Conservation (phyloP, 2,113 vertebrate species). For the Gallinago undulata region DNA sequence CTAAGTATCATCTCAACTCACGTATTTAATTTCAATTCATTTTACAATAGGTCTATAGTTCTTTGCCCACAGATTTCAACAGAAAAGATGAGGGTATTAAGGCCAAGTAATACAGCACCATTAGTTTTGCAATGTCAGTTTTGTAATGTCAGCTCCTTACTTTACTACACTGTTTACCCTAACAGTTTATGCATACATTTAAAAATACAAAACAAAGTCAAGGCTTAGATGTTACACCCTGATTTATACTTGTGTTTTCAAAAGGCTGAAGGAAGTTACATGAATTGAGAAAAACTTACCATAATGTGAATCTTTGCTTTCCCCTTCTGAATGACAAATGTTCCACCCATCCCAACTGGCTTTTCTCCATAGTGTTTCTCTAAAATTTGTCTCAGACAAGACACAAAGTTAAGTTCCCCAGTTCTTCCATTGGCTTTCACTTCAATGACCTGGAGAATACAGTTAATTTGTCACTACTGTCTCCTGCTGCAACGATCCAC, state of each 20-base stretch:
- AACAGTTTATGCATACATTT: background rate
- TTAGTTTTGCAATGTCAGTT: background rate
- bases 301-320: constrained; percentile 94
- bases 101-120: background rate
- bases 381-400: constrained; percentile 86
- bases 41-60: background rate
- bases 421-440: constrained; percentile 87
- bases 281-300: constrained; percentile 72
- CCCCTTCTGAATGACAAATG: constrained; percentile 91
- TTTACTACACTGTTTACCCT: background rate
- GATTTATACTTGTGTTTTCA: background rate
- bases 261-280: background rate
- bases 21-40: background rate
- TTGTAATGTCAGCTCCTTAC: background rate
- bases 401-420: constrained; percentile 88
- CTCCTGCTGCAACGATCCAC: background rate
- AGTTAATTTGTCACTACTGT: background rate
- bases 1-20: background rate
- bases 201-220: background rate
- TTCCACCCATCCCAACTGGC: constrained; percentile 90
- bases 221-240: background rate
- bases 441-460: constrained; percentile 85
- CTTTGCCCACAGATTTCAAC: background rate
- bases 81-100: background rate
- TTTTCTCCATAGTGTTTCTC: constrained; percentile 86